Evolutionary conservation across 37 sponge, comb jelly and placozoan genomes (phyloP), one percentile per base, ranked within the genome.

Genomic region (Mnemiopsis leidyi): DNA sequence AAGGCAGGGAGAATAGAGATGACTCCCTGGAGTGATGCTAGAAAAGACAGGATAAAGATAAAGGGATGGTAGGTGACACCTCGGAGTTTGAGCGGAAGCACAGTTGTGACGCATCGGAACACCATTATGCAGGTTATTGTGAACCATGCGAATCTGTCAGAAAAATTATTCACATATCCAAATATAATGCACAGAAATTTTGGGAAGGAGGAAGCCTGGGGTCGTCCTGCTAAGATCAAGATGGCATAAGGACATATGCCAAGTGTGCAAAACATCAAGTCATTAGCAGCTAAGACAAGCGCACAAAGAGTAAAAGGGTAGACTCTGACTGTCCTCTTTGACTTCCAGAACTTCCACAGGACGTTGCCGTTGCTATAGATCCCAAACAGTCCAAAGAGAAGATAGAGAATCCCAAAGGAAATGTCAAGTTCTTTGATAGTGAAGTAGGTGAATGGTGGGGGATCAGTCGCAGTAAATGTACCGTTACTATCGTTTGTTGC

Each of bases 111-210:
- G 29, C 61, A 40, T 40, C 90, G 9, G 29, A 38, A 85, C 26
- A 85, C 61, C 90, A 85, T 85, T 16, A 85, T 85, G 48, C 90
- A 36, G 24, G 90, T 85, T 28, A 85, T 85, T 24, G 33, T 33
- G 61, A 85, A 85, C 90, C 90, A 85, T 24, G 48, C 90, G 36
- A n/a, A 38, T 40, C 61, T 85, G 90, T 85, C 90, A 3, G 29
- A 21, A 29, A 85, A 40, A 29, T 40, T 38, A 28, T 85, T 85
- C 16, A 85, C 90, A 39, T 39, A 85, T 2, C 90, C 90, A 18
- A 40, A 38, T 85, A 85, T 38, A 13, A 39, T 85, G 90, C 90
- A 85, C n/a, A 85, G 25, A 2, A 85, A 7, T 1, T 20, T 77
- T 77, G 79, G 79, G 23, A 85, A 40, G 23, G 90, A 85, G 29